A percentile compares a stretch with the other conserved stretches of the same genome.
These are phyloP conservation scores for Leucoraja erinaceus DNA, from an alignment of 2,113 vertebrate genomes.

Conservation along the genomic window DNA sequence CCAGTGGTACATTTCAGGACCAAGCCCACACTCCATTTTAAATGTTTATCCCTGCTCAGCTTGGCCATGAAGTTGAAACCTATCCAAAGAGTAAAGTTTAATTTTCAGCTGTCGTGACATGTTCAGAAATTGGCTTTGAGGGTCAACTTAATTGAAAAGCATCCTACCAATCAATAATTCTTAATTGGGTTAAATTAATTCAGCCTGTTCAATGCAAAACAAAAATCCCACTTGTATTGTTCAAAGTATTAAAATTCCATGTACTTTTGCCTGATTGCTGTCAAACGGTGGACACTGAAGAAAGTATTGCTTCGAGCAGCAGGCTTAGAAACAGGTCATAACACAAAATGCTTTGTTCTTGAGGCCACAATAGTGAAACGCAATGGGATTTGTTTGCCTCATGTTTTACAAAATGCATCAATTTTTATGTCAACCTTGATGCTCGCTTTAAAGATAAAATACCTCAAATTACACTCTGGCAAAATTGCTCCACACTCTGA, in stretches of 20 bases:
- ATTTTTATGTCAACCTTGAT: not conserved
- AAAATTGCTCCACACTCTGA: not conserved
- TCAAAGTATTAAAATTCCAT: not conserved
- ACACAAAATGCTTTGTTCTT: not conserved
- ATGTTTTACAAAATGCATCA: not conserved
- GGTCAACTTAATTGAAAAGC: not conserved
- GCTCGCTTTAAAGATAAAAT: not conserved
- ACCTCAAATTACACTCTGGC: not conserved
- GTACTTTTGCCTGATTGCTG: not conserved
- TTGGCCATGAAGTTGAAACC: not conserved
- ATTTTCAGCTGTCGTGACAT: not conserved
- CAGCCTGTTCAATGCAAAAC: not conserved
- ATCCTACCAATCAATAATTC: not conserved
- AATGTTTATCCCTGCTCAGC: not conserved
- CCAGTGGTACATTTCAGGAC: not conserved
- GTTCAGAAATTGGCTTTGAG: not conserved
- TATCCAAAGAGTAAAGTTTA: not conserved
- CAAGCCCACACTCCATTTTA: not conserved
- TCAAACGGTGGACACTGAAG: not conserved
- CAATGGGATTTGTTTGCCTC: not conserved
- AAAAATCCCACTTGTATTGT: not conserved
- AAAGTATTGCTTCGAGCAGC: not conserved
- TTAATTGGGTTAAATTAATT: slow-evolving; percentile 8
- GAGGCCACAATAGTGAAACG: not conserved
- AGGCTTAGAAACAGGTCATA: not conserved